Evolutionary conservation across 2,888 invertebrate genomes (phyloP).

Genomic region (Pycnomerus fuliginosus): DNA sequence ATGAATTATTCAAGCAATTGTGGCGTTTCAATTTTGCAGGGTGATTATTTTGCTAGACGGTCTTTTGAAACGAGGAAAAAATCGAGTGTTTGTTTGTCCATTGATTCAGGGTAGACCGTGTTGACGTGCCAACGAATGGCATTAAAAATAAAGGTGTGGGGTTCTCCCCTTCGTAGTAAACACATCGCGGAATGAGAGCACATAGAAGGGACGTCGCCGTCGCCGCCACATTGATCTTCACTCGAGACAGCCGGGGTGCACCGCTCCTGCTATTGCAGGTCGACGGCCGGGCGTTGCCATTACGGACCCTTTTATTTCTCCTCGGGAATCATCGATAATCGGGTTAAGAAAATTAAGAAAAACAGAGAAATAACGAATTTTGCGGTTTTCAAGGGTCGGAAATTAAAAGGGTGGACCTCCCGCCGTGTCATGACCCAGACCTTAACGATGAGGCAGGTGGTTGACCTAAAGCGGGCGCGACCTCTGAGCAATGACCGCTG

Average conservation of each 20-base stretch:
- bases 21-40: too few relatives aligned
- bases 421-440: slow-evolving; percentile 13
- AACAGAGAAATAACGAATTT: too few relatives aligned
- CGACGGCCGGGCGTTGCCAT: slow-evolving; percentile 49
- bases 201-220: slow-evolving; percentile 55
- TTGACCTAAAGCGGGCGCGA: slow-evolving; percentile 10
- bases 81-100: too few relatives aligned
- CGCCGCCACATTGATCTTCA: slow-evolving; percentile 54
- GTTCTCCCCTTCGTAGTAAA: slow-evolving; percentile 5
- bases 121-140: too few relatives aligned
- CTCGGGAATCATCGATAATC: slow-evolving; percentile 11
- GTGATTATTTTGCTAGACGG: too few relatives aligned
- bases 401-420: background rate
- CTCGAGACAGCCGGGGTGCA: slow-evolving; percentile 55
- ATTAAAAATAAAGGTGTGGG: background rate
- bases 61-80: too few relatives aligned
- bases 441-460: slow-evolving; percentile 15
- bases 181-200: slow-evolving; percentile 56
- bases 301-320: slow-evolving; percentile 24
- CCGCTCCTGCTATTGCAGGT: slow-evolving; percentile 47
- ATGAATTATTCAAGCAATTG: too few relatives aligned
- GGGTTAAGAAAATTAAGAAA: slow-evolving; percentile 1
- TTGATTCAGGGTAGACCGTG: too few relatives aligned
- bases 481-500: background rate
- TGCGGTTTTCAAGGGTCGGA: background rate